Percentiles rank a stretch among this genome's conserved stretches.
phyloP scores from a whole-genome alignment of 2,888 invertebrate genomes.

The Toxonevra muliebris region DNA sequence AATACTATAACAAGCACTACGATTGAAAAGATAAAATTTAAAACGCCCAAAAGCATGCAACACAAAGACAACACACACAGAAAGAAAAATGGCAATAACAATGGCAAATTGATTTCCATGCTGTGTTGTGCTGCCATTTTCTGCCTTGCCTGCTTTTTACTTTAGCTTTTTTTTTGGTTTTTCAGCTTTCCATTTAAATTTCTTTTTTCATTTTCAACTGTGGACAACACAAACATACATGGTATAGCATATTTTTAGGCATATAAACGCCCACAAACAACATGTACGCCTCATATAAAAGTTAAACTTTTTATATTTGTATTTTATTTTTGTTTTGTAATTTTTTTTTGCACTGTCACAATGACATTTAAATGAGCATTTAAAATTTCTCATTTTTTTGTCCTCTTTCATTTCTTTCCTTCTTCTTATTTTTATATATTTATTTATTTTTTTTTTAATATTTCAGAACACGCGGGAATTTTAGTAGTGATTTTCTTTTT shows the following conservation, averaged over 20 bases:
- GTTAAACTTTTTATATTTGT: neutral
- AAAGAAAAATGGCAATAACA: neutral
- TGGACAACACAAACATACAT: too few species aligned
- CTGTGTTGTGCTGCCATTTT: neutral
- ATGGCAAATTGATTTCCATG: conserved; percentile 6
- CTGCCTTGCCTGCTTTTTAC: neutral
- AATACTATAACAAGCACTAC: too few species aligned
- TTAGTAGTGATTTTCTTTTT: too few species aligned
- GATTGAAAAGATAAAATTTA: neutral
- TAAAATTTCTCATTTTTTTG: conserved; percentile 7
- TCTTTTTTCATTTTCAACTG: neutral
- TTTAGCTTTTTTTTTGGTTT: neutral
- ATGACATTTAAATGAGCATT: conserved; percentile 21
- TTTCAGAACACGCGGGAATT: neutral
- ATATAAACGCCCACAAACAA: neutral
- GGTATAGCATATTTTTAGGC: too few species aligned
- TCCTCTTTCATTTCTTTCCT: neutral
- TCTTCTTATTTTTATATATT: neutral
- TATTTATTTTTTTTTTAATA: neutral
- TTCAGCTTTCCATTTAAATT: neutral
- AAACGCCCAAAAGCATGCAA: conserved; percentile 16
- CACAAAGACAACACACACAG: neutral
- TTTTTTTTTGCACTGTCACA: neutral
- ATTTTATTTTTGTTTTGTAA: neutral
- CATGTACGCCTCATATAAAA: neutral